phyloP scores from a whole-genome alignment of 1,140 invertebrate species.

The Drosophila truncata region DNA sequence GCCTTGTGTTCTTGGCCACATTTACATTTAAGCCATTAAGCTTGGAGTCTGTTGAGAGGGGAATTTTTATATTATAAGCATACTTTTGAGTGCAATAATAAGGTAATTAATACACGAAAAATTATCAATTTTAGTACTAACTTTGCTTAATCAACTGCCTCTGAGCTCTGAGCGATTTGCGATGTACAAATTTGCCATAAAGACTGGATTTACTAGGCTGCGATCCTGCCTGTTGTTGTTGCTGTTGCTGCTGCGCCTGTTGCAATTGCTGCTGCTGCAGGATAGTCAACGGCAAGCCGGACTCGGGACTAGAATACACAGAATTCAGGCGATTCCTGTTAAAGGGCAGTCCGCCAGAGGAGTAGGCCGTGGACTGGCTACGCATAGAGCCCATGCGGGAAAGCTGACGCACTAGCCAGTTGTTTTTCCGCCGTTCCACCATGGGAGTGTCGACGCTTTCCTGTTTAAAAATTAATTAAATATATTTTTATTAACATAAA shows the following conservation, averaged over 20 bases:
- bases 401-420: constrained; percentile 94
- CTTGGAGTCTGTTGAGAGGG: constrained; percentile 66
- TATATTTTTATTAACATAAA: not conserved
- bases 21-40: constrained; percentile 89
- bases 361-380: constrained; percentile 93
- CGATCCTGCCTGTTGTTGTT: constrained; percentile 61
- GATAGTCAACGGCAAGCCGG: constrained; percentile 86
- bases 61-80: not conserved
- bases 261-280: constrained; percentile 82
- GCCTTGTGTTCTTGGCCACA: constrained; percentile 89
- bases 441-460: constrained; percentile 95
- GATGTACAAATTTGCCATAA: constrained; percentile 92
- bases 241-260: constrained; percentile 67
- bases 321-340: constrained; percentile 89
- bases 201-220: constrained; percentile 89
- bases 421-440: constrained; percentile 93
- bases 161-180: constrained; percentile 91
- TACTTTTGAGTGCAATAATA: constrained; percentile 18
- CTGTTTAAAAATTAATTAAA: constrained; percentile 83
- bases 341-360: constrained; percentile 92
- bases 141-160: constrained; percentile 88
- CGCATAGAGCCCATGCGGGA: constrained; percentile 93
- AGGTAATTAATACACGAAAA: too few relatives aligned
- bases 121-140: constrained; percentile 81
- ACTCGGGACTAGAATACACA: constrained; percentile 92